Percentiles rank a stretch among this genome's conserved stretches.
Evolutionary conservation across 2,797 vertebrate species (phyloP).

Genomic region (Crax fasciolata): DNA sequence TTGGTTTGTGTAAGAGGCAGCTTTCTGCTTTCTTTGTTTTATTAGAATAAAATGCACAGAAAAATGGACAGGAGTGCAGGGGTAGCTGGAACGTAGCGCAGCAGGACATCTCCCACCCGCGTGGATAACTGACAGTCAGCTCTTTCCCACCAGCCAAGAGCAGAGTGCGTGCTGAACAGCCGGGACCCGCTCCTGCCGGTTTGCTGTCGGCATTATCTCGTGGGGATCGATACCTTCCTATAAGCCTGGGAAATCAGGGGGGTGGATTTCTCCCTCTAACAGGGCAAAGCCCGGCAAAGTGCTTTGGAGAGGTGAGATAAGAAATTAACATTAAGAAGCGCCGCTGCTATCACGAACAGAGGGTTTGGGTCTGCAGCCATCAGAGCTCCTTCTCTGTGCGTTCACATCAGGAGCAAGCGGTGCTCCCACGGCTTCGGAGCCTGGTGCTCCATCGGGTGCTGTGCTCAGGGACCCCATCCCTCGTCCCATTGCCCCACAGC

Average conservation of each 20-base stretch:
- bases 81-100: neutral
- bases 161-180: neutral
- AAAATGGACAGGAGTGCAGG: neutral
- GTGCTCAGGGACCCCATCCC: too few species aligned
- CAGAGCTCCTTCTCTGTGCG: constrained; percentile 23
- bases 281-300: constrained; percentile 45
- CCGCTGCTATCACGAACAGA: neutral
- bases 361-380: constrained; percentile 9
- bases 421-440: neutral
- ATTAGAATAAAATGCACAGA: neutral
- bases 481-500: too few species aligned
- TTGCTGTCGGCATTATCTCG: constrained; percentile 20
- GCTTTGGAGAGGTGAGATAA: constrained; percentile 67
- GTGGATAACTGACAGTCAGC: neutral
- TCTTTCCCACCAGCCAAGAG: neutral
- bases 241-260: constrained; percentile 46
- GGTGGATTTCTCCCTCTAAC: constrained; percentile 58
- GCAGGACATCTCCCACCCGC: neutral
- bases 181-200: neutral
- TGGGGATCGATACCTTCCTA: constrained; percentile 51
- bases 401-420: constrained; percentile 18
- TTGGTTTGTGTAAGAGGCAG: neutral
- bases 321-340: constrained; percentile 13
- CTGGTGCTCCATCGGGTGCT: too few species aligned
- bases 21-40: neutral